Percentiles rank a stretch among this genome's conserved stretches.
These are phyloP conservation scores for Cactoblastis cactorum DNA, from an alignment of 2,888 invertebrate genomes.

Conservation along the genomic window DNA sequence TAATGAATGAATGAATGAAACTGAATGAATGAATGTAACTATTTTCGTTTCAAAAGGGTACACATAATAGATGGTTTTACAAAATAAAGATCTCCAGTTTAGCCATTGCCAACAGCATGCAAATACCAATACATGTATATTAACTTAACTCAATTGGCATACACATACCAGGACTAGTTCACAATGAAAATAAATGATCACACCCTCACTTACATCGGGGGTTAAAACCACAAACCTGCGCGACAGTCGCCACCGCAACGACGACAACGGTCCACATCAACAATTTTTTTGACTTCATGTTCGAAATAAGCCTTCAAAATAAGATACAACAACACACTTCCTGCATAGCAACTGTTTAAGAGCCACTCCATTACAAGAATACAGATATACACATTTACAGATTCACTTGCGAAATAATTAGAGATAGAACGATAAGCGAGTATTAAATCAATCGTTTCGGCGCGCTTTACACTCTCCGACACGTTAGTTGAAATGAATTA, in stretches of 20 bases:
- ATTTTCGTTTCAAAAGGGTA: too few species aligned
- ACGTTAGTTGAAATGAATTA: too few species aligned
- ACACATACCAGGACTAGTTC: too few species aligned
- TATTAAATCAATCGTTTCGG: constrained; percentile 4
- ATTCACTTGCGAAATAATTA: constrained; percentile 21
- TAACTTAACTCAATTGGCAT: too few species aligned
- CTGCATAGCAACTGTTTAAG: constrained; percentile 50
- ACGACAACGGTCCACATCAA: constrained; percentile 34
- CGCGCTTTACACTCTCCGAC: background rate
- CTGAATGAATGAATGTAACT: too few species aligned
- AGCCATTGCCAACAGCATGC: too few species aligned
- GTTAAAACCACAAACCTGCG: constrained; percentile 45
- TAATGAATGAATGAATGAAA: too few species aligned
- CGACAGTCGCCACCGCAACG: constrained; percentile 35
- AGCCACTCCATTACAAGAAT: constrained; percentile 50
- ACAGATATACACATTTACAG: constrained; percentile 16
- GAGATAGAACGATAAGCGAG: background rate
- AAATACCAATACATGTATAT: too few species aligned
- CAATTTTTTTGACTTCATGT: constrained; percentile 54
- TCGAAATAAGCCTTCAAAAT: constrained; percentile 52
- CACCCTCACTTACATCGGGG: background rate
- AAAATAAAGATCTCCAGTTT: too few species aligned
- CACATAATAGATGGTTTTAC: too few species aligned
- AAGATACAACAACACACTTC: constrained; percentile 53
- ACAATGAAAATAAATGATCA: too few species aligned